Evolutionary conservation across 2,888 invertebrate genomes (phyloP).

Genomic region (Drosophila meridionalis): DNA sequence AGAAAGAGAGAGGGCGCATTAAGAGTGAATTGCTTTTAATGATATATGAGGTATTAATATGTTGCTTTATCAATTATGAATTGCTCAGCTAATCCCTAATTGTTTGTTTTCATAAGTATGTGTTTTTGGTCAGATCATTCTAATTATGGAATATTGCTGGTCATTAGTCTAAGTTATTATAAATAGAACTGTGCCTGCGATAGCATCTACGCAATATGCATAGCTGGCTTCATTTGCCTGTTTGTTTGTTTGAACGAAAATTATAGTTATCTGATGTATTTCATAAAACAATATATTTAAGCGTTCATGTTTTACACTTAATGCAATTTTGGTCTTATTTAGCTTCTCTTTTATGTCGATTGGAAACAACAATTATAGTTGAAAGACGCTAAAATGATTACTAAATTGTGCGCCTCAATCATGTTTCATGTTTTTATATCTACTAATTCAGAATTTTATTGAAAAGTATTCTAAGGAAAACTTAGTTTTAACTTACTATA

Average conservation of each 20-base stretch:
- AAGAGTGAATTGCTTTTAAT: constrained; percentile 17
- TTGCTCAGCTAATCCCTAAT: constrained; percentile 16
- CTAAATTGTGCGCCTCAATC: not conserved
- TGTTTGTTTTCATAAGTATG: constrained; percentile 34
- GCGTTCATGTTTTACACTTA: not conserved
- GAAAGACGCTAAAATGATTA: not conserved
- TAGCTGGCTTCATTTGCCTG: not conserved
- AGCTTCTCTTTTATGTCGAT: not conserved
- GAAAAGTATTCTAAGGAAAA: no score
- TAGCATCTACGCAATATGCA: not conserved
- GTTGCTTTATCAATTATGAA: constrained; percentile 39
- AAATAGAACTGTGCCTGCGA: not conserved
- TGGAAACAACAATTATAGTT: not conserved
- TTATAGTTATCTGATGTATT: constrained; percentile 11
- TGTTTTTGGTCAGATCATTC: constrained; percentile 20
- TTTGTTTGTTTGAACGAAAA: constrained; percentile 3
- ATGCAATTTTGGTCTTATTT: not conserved
- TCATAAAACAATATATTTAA: not conserved
- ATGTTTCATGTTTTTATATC: not conserved
- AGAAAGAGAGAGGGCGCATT: constrained; percentile 3
- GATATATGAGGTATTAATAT: constrained; percentile 25
- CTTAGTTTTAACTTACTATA: no score
- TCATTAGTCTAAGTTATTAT: constrained; percentile 14
- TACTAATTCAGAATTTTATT: no score
- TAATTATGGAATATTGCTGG: constrained; percentile 31